A percentile compares a stretch with the other conserved stretches of the same genome.
Conservation (phyloP, 2,888 invertebrate genomes). For the Luffia ferchaultella region DNA sequence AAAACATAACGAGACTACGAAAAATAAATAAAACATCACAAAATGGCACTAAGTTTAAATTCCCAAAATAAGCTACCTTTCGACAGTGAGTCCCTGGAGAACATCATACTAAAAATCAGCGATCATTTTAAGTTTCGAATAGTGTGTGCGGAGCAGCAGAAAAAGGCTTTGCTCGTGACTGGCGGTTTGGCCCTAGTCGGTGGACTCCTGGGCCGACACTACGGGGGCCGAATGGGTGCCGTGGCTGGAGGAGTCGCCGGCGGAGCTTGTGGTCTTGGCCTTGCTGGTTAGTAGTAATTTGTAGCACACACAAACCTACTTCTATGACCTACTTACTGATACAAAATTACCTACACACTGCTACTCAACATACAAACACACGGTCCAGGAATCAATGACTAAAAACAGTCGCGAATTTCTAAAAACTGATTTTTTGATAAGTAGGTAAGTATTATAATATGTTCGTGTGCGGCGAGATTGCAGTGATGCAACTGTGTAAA, state of each 20-base stretch:
- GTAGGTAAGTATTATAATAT: no score
- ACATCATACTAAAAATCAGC: conserved; percentile 36
- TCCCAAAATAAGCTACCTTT: conserved; percentile 28
- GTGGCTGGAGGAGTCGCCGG: conserved; percentile 45
- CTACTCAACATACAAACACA: no score
- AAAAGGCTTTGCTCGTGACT: conserved; percentile 34
- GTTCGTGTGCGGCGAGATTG: no score
- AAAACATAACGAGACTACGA: no score
- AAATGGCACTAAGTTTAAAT: neutral
- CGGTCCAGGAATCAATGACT: no score
- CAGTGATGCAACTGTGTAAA: no score
- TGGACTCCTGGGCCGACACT: conserved; percentile 41
- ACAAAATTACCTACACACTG: no score
- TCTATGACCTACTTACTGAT: no score
- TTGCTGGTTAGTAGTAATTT: conserved; percentile 33
- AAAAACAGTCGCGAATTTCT: no score
- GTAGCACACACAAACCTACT: no score
- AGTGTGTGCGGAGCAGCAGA: conserved; percentile 24
- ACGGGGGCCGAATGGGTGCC: conserved; percentile 46
- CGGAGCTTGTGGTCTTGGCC: conserved; percentile 45
- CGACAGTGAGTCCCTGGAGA: conserved; percentile 35
- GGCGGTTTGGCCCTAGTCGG: conserved; percentile 44
- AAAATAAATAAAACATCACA: no score
- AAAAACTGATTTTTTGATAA: no score
- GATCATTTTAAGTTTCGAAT: conserved; percentile 49